Evolutionary conservation across 2,113 vertebrate species (phyloP).

Genomic region (Myiozetetes cayanensis): DNA sequence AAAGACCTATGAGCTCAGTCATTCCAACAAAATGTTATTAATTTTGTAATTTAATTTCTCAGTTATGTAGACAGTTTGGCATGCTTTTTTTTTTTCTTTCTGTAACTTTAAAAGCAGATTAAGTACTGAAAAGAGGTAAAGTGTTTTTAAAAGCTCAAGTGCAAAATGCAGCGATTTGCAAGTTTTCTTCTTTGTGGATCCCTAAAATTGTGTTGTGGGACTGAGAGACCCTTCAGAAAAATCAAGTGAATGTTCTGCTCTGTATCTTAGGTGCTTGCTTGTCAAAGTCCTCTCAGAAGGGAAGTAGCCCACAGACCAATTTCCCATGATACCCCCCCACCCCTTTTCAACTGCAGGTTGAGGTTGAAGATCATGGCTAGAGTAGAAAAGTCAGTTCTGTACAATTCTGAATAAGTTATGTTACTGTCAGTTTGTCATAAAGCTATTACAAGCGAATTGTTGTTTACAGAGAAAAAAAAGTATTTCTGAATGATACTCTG

Average conservation of each 20-base stretch:
- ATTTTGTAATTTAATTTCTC: constrained; percentile 17
- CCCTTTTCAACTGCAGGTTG: background rate
- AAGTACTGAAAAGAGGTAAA: background rate
- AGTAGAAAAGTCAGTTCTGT: background rate
- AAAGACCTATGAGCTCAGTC: background rate
- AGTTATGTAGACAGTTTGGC: background rate
- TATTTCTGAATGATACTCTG: background rate
- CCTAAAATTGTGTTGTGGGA: background rate
- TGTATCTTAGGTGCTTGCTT: background rate
- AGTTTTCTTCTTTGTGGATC: background rate
- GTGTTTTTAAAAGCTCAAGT: background rate
- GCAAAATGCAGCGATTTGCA: background rate
- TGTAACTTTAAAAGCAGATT: background rate
- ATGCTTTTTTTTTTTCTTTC: background rate
- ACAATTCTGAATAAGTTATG: background rate
- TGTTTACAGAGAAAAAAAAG: background rate
- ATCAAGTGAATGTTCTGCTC: background rate
- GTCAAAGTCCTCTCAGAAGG: background rate
- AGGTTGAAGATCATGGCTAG: background rate
- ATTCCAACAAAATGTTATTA: background rate
- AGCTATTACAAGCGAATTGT: background rate
- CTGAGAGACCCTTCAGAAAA: background rate
- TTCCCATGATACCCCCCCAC: fast-evolving
- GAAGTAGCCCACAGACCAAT: background rate
- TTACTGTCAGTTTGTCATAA: background rate